Percentiles rank a stretch among this genome's conserved stretches.
Evolutionary conservation across 2,113 vertebrate genomes (phyloP).

Genomic region (Phoenicopterus ruber): DNA sequence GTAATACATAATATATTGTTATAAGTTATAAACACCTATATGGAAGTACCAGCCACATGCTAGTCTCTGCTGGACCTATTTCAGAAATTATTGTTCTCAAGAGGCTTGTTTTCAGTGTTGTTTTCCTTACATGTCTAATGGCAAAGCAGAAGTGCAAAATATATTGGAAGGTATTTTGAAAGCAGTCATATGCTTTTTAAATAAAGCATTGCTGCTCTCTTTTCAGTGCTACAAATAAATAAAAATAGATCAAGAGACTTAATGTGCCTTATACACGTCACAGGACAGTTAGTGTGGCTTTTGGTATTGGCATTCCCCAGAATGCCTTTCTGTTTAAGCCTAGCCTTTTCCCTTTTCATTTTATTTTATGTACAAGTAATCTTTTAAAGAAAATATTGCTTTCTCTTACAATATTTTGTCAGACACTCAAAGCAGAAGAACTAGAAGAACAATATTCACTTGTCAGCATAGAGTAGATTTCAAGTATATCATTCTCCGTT

Average conservation of each 20-base stretch:
- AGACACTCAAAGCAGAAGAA: not conserved
- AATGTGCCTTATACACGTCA: not conserved
- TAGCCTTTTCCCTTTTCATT: not conserved
- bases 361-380: not conserved
- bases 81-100: not conserved
- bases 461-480: not conserved
- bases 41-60: not conserved
- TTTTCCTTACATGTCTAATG: not conserved
- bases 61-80: not conserved
- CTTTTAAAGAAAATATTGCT: not conserved
- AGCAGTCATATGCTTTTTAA: not conserved
- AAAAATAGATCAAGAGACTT: slow-evolving; percentile 16
- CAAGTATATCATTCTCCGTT: not conserved
- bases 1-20: not conserved
- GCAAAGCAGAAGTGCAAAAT: not conserved
- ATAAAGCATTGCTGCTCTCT: not conserved
- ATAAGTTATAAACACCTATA: not conserved
- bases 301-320: not conserved
- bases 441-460: not conserved
- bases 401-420: not conserved
- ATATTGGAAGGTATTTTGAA: not conserved
- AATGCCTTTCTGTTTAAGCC: not conserved
- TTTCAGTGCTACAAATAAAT: not conserved
- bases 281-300: not conserved
- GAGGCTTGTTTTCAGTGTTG: not conserved